phyloP scores from a whole-genome alignment of 2,113 vertebrate genomes.

The Xenopus laevis region DNA sequence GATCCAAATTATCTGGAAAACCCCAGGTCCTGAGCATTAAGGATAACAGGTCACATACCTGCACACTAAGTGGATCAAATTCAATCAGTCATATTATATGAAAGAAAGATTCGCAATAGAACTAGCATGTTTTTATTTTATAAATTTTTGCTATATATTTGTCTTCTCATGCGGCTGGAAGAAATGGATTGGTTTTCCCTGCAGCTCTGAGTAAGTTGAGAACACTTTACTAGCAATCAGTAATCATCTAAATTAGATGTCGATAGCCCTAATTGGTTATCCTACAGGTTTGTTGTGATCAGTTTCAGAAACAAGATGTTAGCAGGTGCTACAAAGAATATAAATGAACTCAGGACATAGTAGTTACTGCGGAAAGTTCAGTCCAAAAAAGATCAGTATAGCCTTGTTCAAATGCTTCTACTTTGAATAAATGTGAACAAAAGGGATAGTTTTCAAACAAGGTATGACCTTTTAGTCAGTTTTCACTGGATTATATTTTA shows the following conservation, averaged over 20 bases:
- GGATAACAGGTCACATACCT: too few species aligned
- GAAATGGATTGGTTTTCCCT: too few species aligned
- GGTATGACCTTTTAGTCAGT: constrained; percentile 27
- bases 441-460: constrained; percentile 13
- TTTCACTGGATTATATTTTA: constrained; percentile 37
- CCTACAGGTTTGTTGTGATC: constrained; percentile 16
- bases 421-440: constrained; percentile 5
- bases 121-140: too few species aligned
- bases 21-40: too few species aligned
- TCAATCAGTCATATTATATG: too few species aligned
- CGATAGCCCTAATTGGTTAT: constrained; percentile 19
- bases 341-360: constrained; percentile 10
- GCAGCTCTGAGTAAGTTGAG: too few species aligned
- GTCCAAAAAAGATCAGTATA: constrained; percentile 2
- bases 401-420: constrained; percentile 1
- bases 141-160: too few species aligned
- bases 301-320: constrained; percentile 1
- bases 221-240: not conserved
- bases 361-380: not conserved
- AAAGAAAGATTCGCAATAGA: too few species aligned
- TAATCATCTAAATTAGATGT: not conserved
- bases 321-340: constrained; percentile 8
- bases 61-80: too few species aligned
- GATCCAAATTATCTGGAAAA: too few species aligned
- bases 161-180: too few species aligned